Conservation (phyloP, 2,113 vertebrate genomes). For the Eurypyga helias region DNA sequence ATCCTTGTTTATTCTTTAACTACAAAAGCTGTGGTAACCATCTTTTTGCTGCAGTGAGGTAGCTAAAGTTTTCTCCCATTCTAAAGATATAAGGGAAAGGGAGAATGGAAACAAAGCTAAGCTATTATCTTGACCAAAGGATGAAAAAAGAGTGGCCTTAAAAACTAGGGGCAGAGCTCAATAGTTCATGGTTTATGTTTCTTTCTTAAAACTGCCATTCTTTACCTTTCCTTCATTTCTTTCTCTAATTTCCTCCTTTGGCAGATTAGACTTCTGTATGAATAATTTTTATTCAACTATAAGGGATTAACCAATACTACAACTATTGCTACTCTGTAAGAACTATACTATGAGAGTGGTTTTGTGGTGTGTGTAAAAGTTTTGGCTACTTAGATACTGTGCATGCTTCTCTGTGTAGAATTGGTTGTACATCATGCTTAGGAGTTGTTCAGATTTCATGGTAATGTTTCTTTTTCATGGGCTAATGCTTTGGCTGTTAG, state of each 20-base stretch:
- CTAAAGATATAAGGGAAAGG: neutral
- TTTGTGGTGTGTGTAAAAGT: neutral
- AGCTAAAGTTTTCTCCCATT: neutral
- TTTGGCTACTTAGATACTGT: neutral
- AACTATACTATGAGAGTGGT: neutral
- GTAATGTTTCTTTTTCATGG: neutral
- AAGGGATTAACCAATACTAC: neutral
- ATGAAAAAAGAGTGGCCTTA: neutral
- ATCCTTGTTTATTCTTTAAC: constrained; percentile 4
- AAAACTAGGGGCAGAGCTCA: neutral
- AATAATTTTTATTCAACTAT: neutral
- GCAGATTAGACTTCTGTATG: neutral
- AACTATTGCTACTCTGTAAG: neutral
- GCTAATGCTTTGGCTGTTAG: neutral
- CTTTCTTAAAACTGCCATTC: neutral
- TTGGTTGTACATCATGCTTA: neutral
- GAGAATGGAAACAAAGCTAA: neutral
- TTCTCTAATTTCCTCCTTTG: neutral
- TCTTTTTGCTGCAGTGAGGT: neutral
- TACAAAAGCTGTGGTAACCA: neutral
- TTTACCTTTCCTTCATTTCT: neutral
- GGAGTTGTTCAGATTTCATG: neutral
- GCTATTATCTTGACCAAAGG: neutral
- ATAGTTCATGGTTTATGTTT: neutral
- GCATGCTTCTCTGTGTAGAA: neutral